These are phyloP conservation scores for Ptychochromis oligacanthus DNA, from an alignment of 2,113 vertebrate species.

Conservation along the genomic window DNA sequence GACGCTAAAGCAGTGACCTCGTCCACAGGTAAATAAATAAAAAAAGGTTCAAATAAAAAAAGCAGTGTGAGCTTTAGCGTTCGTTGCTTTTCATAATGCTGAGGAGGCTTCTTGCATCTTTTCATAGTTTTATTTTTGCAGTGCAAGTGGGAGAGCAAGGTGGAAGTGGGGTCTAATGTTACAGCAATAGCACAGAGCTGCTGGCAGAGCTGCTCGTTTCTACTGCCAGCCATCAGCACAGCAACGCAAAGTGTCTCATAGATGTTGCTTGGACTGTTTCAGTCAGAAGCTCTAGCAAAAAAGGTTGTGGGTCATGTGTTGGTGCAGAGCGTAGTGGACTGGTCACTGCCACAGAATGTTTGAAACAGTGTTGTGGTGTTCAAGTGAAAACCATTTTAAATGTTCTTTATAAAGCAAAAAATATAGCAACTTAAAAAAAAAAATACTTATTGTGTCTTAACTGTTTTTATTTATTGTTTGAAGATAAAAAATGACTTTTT, in stretches of 20 bases:
- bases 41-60: neutral
- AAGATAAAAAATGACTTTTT: too few species aligned
- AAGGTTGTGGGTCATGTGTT: neutral
- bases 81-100: neutral
- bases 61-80: neutral
- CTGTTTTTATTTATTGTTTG: neutral
- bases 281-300: neutral
- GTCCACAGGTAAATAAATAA: conserved; percentile 45
- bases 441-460: neutral
- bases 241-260: neutral
- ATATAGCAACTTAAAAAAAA: neutral
- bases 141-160: conserved; percentile 4
- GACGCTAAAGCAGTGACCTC: conserved; percentile 16
- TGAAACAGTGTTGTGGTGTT: neutral
- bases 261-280: neutral
- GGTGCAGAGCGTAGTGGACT: neutral
- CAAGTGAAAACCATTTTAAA: neutral
- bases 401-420: neutral
- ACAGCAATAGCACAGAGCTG: conserved; percentile 21
- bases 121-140: conserved; percentile 2
- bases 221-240: neutral
- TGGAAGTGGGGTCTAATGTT: conserved; percentile 32
- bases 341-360: neutral
- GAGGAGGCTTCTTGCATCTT: neutral
- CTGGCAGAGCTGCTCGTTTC: conserved; percentile 9